A percentile compares a stretch with the other conserved stretches of the same genome.
Evolutionary conservation across 2,113 vertebrate genomes (phyloP).

Genomic region (Hystrix brachyura): DNA sequence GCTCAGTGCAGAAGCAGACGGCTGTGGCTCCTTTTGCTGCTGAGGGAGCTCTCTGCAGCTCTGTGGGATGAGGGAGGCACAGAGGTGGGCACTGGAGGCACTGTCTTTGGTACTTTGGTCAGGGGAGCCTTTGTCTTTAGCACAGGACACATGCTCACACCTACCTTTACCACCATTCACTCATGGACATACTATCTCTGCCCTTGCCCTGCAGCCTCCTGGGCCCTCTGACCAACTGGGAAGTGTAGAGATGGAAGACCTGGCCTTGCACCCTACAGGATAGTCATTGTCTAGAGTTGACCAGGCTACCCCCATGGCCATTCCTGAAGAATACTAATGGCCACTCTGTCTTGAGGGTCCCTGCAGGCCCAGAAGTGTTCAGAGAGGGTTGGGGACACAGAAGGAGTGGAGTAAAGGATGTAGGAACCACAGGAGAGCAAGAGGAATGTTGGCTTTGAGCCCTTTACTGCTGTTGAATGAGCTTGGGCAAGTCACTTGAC

Average conservation of each 20-base stretch:
- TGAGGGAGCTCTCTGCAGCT: constrained; percentile 56
- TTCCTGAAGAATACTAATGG: constrained; percentile 53
- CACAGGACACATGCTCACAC: constrained; percentile 18
- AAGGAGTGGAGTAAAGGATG: background rate
- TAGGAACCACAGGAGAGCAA: background rate
- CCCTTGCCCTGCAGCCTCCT: constrained; percentile 56
- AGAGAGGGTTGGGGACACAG: constrained; percentile 14
- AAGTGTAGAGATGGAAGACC: background rate
- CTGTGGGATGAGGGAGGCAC: constrained; percentile 57
- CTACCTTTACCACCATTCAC: constrained; percentile 27
- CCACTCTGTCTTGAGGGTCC: constrained; percentile 45
- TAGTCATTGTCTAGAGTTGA: constrained; percentile 84
- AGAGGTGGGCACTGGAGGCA: background rate
- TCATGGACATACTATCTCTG: constrained; percentile 52
- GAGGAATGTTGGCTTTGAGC: background rate
- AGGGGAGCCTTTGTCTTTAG: constrained; percentile 37
- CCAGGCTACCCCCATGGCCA: constrained; percentile 43
- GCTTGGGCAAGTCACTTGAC: constrained; percentile 71
- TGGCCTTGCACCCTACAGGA: constrained; percentile 44
- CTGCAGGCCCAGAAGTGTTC: constrained; percentile 20
- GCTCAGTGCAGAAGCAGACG: constrained; percentile 81
- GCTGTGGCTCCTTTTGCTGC: constrained; percentile 61
- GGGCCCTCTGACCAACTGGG: constrained; percentile 15
- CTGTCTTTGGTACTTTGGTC: background rate
- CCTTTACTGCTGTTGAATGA: constrained; percentile 50